Conservation (phyloP, 1,140 invertebrate genomes). For the Papilio machaon region DNA sequence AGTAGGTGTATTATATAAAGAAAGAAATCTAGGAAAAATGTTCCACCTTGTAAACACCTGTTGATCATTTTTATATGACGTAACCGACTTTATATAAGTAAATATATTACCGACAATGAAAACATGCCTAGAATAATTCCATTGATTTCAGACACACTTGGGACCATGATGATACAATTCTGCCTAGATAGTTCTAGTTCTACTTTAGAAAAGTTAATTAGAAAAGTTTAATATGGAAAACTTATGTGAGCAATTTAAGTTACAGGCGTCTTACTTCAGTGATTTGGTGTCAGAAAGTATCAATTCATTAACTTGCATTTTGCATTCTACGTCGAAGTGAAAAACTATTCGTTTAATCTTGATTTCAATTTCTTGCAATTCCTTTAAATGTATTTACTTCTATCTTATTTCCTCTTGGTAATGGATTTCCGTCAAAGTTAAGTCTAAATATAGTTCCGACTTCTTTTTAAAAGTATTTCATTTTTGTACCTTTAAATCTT, state of each 20-base stretch:
- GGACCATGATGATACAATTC: not conserved
- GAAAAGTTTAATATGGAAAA: not conserved
- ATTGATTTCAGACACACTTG: not conserved
- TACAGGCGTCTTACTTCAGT: too few relatives aligned
- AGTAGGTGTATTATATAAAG: too few relatives aligned
- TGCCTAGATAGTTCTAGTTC: not conserved
- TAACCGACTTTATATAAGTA: too few relatives aligned
- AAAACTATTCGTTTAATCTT: not conserved
- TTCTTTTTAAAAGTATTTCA: not conserved
- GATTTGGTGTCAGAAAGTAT: not conserved
- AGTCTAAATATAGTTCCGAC: not conserved
- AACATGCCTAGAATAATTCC: not conserved
- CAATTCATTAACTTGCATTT: not conserved
- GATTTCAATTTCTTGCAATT: not conserved
- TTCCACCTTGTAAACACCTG: not conserved
- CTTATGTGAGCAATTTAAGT: not conserved
- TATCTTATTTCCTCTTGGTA: not conserved
- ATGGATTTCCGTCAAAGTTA: not conserved
- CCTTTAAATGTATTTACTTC: not conserved
- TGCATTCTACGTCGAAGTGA: not conserved
- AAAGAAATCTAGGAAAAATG: not conserved
- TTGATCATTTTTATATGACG: too few relatives aligned
- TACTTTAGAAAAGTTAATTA: not conserved
- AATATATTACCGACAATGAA: too few relatives aligned
- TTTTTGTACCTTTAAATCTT: not conserved